Base-by-base conservation (phyloP, 2,113 vertebrate species). In the Lagenorhynchus albirostris region DNA sequence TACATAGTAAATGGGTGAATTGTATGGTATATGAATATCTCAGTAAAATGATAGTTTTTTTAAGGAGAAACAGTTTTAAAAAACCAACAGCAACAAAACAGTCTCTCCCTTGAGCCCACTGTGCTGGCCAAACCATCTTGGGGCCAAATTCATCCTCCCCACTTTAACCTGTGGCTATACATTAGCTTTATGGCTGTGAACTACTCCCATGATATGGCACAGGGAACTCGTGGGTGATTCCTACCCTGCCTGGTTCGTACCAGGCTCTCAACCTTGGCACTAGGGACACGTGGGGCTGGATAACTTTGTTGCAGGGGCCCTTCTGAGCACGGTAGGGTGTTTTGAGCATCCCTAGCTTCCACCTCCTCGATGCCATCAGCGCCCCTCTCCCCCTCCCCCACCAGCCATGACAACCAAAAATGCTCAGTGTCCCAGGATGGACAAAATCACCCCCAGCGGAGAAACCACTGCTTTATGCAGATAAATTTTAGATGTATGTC, bases 181-280 rank as follows among this genome's bases (percentile, higher is more conserved):
- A 6, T 7, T 5, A 13, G 62, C 33, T 70, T 58, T 41, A 0
- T 20, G 31, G 12, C 4, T 38, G 8, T 88, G 15, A 47, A 6
- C 25, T 2, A 0, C 6, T 5, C 20, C 33, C 5, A 6, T 11
- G 3, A 0, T 15, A 0, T 1, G 41, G 8, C 53, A 3, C 25
- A 10, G 18, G n/a, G 18, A 38, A 13, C 25, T 5, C 25, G 23
- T 8, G 26, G 58, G 29, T 41, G 77, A 17, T 47, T 73, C 60
- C 17, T 21, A 0, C 20, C 53, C 47, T 38, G 60, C 44, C 47
- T 38, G 60, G n/a, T 44, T 41, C 10, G 12, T 6, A 1, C 9
- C 29, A 5, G 21, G 3, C 26, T 55, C 29, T 80, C 23, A 2
- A 0, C 38, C 6, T 41, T 0, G 2, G 70, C 26, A 8, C 63